Evolutionary conservation across 2,113 vertebrate species (phyloP), one percentile per base, ranked within the genome.

Genomic region (Talpa occidentalis): DNA sequence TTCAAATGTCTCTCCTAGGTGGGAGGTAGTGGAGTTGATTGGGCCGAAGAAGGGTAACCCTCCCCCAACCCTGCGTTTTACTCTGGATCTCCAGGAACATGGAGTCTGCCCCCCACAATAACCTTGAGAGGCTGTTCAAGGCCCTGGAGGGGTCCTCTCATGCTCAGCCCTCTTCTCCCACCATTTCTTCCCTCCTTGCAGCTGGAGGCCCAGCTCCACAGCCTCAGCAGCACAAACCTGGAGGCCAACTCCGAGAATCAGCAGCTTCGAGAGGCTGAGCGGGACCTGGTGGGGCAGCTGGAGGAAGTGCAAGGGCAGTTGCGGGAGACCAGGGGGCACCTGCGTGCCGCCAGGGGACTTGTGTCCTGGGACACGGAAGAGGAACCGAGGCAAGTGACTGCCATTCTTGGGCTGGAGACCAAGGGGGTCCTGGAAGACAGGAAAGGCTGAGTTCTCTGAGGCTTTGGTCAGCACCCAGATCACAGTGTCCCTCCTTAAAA

Each of bases 151-250:
- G 22, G 32, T 17, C 35, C 4, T 16, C 35, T n/a, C 66, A 37
- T 14, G 6, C n/a, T 8, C 67, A 72, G 9, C 30, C 44, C 60
- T 73, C 67, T 9, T 12, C 2, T 44, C 56, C 10, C 73, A 32
- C 4, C 32, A 8, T 0, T 0, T 56, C 42, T 30, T 10, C 2
- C 0, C 7, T 74, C 35, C 17, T 64, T 3, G 0, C 96, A 99
- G 98, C 94, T 99, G 95, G 98, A 99, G 96, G 94, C 12, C 0
- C 96, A 93, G 76, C 97, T 98, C 12, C 59, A 2, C 52, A 95
- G 42, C 10, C 98, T 99, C 37, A 94, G 30, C 56, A 92, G 93
- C 96, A 83, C 76, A 0, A 97, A 97, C 78, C 95, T 93, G 37
- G 84, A 69, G 6, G 79, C 97, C 91, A 94, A 35, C 76, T 79